Percentiles rank a stretch among this genome's conserved stretches.
These are phyloP conservation scores for Ceuthmochares aereus DNA, from an alignment of 2,113 vertebrate genomes.

Conservation along the genomic window DNA sequence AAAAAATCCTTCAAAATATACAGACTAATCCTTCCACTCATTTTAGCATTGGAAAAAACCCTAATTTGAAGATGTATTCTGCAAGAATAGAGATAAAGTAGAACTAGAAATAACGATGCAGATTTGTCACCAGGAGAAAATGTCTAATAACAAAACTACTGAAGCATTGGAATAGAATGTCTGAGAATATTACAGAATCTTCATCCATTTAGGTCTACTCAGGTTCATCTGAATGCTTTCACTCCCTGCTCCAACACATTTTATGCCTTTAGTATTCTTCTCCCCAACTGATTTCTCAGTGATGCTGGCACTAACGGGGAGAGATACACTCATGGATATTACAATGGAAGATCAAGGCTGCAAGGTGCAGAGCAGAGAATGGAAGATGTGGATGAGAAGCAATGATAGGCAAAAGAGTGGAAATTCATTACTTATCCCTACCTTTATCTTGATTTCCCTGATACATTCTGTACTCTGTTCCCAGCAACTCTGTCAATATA, in stretches of 20 bases:
- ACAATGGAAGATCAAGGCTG: background rate
- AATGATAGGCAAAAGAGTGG: background rate
- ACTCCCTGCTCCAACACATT: background rate
- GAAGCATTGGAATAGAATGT: background rate
- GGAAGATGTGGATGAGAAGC: background rate
- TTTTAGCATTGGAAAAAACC: background rate
- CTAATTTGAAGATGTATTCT: background rate
- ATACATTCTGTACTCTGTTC: background rate
- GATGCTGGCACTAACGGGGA: background rate
- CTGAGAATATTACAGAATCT: background rate
- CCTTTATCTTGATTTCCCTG: background rate
- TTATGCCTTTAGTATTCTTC: background rate
- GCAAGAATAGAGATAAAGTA: background rate
- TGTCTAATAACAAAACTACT: background rate
- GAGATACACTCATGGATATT: background rate
- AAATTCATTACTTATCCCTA: background rate
- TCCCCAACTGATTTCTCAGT: background rate
- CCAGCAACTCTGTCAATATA: background rate
- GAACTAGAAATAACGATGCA: background rate
- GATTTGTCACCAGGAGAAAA: background rate
- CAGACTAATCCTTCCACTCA: background rate
- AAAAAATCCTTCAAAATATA: background rate
- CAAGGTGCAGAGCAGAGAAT: background rate
- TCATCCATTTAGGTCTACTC: background rate
- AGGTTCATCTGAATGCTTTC: background rate